Conservation (phyloP, 1,140 invertebrate species). For the Dysdera silvatica region DNA sequence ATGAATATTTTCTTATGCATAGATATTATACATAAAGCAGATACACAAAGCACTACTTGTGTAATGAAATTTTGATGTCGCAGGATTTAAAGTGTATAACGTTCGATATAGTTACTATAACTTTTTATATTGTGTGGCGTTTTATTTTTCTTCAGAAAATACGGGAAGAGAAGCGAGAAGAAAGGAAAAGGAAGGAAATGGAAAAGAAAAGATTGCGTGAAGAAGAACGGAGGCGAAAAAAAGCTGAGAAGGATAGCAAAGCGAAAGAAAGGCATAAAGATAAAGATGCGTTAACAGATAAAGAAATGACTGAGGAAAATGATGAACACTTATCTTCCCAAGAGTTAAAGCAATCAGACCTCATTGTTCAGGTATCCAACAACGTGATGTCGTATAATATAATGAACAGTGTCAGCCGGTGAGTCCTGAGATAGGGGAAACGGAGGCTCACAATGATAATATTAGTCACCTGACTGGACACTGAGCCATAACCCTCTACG, state of each 20-base stretch:
- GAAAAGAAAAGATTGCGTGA: conserved; percentile 42
- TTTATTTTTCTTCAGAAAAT: conserved; percentile 13
- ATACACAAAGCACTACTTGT: too few species aligned
- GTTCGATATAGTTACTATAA: not conserved
- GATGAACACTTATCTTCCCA: conserved; percentile 19
- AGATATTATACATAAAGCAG: too few species aligned
- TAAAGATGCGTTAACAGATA: conserved; percentile 19
- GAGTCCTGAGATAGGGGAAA: too few species aligned
- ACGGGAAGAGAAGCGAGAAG: conserved; percentile 31
- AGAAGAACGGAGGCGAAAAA: conserved; percentile 29
- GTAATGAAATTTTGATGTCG: not conserved
- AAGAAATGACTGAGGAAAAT: conserved; percentile 15
- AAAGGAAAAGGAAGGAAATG: conserved; percentile 32
- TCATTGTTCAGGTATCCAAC: conserved; percentile 15
- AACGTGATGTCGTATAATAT: too few species aligned
- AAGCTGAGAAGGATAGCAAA: conserved; percentile 31
- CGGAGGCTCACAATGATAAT: too few species aligned
- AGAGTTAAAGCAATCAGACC: conserved; percentile 4
- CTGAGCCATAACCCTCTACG: too few species aligned
- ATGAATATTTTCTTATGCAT: too few species aligned
- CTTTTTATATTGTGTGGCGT: not conserved
- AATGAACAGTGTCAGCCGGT: too few species aligned
- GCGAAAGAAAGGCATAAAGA: conserved; percentile 23
- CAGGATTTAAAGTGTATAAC: not conserved
- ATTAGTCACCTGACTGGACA: too few species aligned